Evolutionary conservation across 37 sponge, comb jelly and placozoan genomes (phyloP).

Genomic region (Chondrilla cf. caribensis): DNA sequence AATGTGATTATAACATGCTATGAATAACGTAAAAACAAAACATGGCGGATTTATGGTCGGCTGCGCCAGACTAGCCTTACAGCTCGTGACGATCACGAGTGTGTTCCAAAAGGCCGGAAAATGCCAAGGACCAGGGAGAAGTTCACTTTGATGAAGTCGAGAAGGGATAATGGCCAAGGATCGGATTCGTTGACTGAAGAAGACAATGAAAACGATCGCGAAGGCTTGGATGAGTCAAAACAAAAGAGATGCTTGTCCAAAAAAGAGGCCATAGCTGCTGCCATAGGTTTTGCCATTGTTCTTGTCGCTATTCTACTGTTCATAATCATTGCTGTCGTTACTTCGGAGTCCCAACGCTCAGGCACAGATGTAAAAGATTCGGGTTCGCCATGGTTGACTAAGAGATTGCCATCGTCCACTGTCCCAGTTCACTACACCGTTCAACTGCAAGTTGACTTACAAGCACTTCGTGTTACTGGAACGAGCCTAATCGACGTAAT

Average conservation of each 20-base stretch:
- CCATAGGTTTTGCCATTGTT: conserved; percentile 31
- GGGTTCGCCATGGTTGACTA: conserved; percentile 45
- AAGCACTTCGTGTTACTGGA: conserved; percentile 46
- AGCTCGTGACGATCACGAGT: too few relatives aligned
- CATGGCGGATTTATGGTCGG: too few relatives aligned
- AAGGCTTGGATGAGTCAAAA: background rate
- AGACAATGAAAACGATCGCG: background rate
- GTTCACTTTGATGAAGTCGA: too few relatives aligned
- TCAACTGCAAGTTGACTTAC: conserved; percentile 51
- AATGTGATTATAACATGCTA: too few relatives aligned
- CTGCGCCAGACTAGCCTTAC: too few relatives aligned
- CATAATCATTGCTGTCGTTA: conserved; percentile 18
- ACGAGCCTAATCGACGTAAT: conserved; percentile 24
- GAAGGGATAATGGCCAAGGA: too few relatives aligned
- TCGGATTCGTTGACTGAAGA: background rate
- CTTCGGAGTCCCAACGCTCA: background rate
- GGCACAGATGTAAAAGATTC: background rate
- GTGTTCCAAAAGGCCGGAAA: too few relatives aligned
- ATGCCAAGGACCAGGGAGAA: too few relatives aligned
- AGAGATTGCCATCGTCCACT: conserved; percentile 61
- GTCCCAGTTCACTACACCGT: conserved; percentile 54
- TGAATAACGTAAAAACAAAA: too few relatives aligned
- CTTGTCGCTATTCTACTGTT: conserved; percentile 27
- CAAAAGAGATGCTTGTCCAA: conserved; percentile 8
- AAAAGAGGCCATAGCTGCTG: conserved; percentile 44